A percentile compares a stretch with the other conserved stretches of the same genome.
phyloP scores from a whole-genome alignment of 2,113 vertebrate species.

The Sturnira hondurensis region DNA sequence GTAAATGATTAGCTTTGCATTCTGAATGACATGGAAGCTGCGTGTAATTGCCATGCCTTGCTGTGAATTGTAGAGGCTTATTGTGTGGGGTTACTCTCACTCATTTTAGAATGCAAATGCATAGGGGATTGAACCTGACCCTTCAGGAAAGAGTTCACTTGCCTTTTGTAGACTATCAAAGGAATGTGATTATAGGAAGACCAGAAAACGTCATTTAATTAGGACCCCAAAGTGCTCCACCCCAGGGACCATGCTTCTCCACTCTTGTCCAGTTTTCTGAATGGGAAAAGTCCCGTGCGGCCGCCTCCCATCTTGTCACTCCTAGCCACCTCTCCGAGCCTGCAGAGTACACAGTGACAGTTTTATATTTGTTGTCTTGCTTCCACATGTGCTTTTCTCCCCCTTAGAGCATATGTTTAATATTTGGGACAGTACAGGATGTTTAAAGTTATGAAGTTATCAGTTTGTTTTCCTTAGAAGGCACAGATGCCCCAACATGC shows the following conservation, averaged over 20 bases:
- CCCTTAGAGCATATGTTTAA: background rate
- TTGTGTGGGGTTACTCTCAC: background rate
- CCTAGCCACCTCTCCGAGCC: background rate
- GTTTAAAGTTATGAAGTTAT: background rate
- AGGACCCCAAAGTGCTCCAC: background rate
- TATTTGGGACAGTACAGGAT: slow-evolving; percentile 30
- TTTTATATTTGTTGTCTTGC: background rate
- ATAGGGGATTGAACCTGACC: background rate
- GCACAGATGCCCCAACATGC: background rate
- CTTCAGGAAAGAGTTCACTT: background rate
- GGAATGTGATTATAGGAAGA: background rate
- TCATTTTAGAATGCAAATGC: background rate
- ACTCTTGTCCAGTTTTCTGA: background rate
- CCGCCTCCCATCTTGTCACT: background rate
- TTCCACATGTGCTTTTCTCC: background rate
- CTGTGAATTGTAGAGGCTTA: background rate
- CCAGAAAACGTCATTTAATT: background rate
- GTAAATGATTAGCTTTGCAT: background rate
- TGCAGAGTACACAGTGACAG: background rate
- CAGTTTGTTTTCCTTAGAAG: slow-evolving; percentile 50
- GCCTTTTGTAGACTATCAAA: background rate
- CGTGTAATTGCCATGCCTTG: background rate
- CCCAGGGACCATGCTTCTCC: background rate
- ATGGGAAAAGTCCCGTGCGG: background rate
- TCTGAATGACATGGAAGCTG: background rate